Evolutionary conservation across 1,140 invertebrate species (phyloP).

Genomic region (Halictus rubicundus): DNA sequence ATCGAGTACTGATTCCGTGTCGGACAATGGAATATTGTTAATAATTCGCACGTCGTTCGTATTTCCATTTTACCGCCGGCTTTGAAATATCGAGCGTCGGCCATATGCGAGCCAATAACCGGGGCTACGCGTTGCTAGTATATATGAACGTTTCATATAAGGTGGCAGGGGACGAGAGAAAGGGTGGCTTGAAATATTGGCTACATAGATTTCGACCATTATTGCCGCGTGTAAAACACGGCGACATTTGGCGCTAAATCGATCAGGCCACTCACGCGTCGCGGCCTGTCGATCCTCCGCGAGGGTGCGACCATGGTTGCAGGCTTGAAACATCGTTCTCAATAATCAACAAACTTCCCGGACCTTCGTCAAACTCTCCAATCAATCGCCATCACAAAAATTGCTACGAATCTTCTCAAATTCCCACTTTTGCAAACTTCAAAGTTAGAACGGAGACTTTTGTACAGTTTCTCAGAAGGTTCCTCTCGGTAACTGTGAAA

Average conservation of each 20-base stretch:
- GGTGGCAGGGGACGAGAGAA: conserved; percentile 64
- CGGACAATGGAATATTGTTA: background rate
- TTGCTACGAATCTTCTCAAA: no score
- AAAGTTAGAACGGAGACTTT: no score
- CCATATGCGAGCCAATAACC: conserved; percentile 66
- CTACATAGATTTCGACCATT: conserved; percentile 80
- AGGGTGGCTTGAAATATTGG: conserved; percentile 78
- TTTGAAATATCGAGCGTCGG: conserved; percentile 67
- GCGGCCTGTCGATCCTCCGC: conserved; percentile 31
- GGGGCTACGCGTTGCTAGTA: conserved; percentile 40
- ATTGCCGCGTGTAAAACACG: conserved; percentile 80
- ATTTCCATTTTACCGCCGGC: conserved; percentile 59
- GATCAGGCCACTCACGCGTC: conserved; percentile 68
- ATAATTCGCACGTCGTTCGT: conserved; percentile 1
- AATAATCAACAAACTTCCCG: no score
- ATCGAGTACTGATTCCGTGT: background rate
- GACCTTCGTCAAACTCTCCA: no score
- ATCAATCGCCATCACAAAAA: no score
- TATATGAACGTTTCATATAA: conserved; percentile 58
- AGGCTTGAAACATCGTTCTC: background rate
- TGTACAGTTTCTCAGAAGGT: no score
- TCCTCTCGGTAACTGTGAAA: no score
- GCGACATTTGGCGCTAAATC: conserved; percentile 80
- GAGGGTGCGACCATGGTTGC: background rate
- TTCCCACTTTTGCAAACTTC: no score